Conservation (phyloP, 2,113 vertebrate species). For the Abramis brama region DNA sequence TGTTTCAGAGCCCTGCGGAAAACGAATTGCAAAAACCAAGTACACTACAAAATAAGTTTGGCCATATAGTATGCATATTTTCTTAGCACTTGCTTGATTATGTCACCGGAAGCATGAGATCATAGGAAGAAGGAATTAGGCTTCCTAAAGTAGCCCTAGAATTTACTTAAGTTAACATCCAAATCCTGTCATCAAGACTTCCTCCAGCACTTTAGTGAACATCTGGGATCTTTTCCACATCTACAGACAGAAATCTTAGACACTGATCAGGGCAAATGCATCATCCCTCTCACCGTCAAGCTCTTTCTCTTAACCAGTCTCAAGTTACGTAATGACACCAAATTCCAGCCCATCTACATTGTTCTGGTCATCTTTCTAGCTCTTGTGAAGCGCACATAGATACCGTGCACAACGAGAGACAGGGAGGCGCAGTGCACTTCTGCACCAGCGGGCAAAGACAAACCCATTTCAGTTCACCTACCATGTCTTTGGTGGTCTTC, state of each 20-base stretch:
- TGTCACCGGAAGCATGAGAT: constrained; percentile 20
- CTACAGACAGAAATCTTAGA: constrained; percentile 7
- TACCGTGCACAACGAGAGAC: background rate
- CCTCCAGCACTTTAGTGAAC: constrained; percentile 13
- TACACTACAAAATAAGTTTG: background rate
- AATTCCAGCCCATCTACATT: constrained; percentile 1
- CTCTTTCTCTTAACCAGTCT: background rate
- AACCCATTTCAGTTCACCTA: constrained; percentile 39
- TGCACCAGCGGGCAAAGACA: constrained; percentile 45
- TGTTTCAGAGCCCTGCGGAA: background rate
- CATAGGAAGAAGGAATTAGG: constrained; percentile 9
- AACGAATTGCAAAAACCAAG: background rate
- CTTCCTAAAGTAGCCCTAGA: background rate
- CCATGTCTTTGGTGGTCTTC: constrained; percentile 27
- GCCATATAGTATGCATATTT: background rate
- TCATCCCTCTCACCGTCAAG: background rate
- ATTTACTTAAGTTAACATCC: constrained; percentile 3
- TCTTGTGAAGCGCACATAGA: background rate
- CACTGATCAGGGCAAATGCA: background rate
- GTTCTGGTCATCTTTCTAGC: background rate
- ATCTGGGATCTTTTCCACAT: constrained; percentile 4
- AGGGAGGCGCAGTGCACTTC: constrained; percentile 8
- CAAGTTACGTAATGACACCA: background rate
- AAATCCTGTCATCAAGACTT: constrained; percentile 16
- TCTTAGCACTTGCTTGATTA: constrained; percentile 16